Evolutionary conservation across 30 jellyfish, hydroid and myxozoan genomes (phyloP).

Genomic region (Aurelia sp.): DNA sequence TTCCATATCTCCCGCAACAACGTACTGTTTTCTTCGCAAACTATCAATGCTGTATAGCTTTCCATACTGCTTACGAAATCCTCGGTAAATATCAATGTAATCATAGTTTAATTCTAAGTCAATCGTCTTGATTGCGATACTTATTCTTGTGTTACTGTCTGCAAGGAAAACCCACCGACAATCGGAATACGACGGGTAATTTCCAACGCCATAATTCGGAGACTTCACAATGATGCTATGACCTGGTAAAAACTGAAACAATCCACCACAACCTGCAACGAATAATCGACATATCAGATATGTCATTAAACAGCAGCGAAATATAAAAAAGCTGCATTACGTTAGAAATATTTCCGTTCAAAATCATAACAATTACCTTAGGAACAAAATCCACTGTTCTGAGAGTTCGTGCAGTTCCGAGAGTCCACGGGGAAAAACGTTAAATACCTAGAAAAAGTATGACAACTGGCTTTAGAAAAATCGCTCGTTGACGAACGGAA

Average conservation of each 20-base stretch:
- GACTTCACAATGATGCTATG: constrained; percentile 15
- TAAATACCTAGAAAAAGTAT: too few species aligned
- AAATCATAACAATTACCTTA: too few species aligned
- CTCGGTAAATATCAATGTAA: constrained; percentile 15
- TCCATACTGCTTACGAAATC: neutral
- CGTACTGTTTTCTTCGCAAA: neutral
- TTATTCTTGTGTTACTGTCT: constrained; percentile 7
- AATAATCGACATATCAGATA: too few species aligned
- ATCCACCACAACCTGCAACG: constrained; percentile 43
- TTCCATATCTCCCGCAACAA: constrained; percentile 14
- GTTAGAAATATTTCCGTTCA: too few species aligned
- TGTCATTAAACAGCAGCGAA: too few species aligned
- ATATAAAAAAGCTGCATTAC: too few species aligned
- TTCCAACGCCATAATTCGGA: constrained; percentile 12
- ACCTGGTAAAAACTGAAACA: constrained; percentile 1
- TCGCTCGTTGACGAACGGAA: too few species aligned
- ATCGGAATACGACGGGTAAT: constrained; percentile 12
- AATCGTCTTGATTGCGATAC: neutral
- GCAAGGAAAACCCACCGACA: constrained; percentile 49
- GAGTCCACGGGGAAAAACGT: too few species aligned
- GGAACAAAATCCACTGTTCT: too few species aligned
- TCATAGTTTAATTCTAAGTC: constrained; percentile 16
- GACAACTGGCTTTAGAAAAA: too few species aligned
- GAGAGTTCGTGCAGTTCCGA: too few species aligned
- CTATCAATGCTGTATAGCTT: neutral